Base-by-base conservation (phyloP, 1,140 invertebrate genomes). In the Polypedilum pembai region DNA sequence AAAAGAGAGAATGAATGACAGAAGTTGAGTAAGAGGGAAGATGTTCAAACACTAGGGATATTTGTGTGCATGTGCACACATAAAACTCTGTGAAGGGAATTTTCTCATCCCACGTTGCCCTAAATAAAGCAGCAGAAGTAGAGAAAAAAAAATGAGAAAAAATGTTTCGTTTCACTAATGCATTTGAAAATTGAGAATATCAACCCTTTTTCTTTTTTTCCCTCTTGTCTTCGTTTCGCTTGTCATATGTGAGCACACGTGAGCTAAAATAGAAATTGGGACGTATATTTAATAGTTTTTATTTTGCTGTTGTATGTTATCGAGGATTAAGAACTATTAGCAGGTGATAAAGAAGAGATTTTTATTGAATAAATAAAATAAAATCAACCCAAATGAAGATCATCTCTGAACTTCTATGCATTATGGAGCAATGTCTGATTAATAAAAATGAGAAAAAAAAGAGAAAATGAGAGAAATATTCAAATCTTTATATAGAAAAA, bases 201-300 rank as follows among this genome's bases (percentile, higher is more conserved):
- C 12, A 56, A 56, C 41, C 45, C 45, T 15, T 56, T 56, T 56
- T 56, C 4, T 56, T 56, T 12, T 33, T 33, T 33, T 15, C 15
- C 8, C 12, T n/a, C n/a, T n/a, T n/a, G n/a, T n/a, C n/a, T n/a
- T n/a, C 45, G 45, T 56, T 3, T 12, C 12, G 24, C 24, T 33
- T 33, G 45, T 56, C 45, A 56, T 56, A 56, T 33, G 45, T 12
- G 45, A 12, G 4, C 45, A 56, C 12, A n/a, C 45, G 10, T 12
- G n/a, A n/a, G 15, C 45, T 15, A 56, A 15, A 56, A 56, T 56
- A 56, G n/a, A 56, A 56, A 56, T n/a, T n/a, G 12, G 45, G 45
- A 56, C 45, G n/a, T 12, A n/a, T 56, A 56, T 56, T 56, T 56
- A 56, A 56, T 56, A 56, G 45, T 56, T 56, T 56, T 56, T 56